A percentile compares a stretch with the other conserved stretches of the same genome.
These are phyloP conservation scores for Ceratina japonica DNA, from an alignment of 1,140 invertebrate genomes.

Conservation along the genomic window DNA sequence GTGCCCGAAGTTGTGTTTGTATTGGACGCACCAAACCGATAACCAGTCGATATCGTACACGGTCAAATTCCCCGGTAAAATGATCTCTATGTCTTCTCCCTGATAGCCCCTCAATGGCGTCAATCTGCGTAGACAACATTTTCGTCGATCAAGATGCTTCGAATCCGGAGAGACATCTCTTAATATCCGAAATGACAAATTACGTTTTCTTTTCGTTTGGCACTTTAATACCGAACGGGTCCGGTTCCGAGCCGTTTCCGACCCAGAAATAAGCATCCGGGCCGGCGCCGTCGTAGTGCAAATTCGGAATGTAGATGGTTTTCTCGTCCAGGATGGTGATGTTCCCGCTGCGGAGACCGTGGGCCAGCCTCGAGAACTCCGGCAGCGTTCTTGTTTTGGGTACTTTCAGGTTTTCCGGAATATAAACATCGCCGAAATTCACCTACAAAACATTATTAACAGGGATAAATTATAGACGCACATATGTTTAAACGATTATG, in stretches of 20 bases:
- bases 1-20: constrained; percentile 93
- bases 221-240: constrained; percentile 91
- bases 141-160: no score
- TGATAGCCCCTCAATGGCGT: constrained; percentile 90
- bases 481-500: no score
- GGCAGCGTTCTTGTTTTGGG: constrained; percentile 88
- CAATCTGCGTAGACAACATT: constrained; percentile 79
- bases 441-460: constrained; percentile 80
- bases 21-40: constrained; percentile 92
- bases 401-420: constrained; percentile 86
- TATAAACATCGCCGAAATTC: constrained; percentile 91
- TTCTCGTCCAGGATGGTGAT: constrained; percentile 94
- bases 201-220: constrained; percentile 87
- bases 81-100: constrained; percentile 94
- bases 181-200: no score
- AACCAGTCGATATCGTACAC: constrained; percentile 96
- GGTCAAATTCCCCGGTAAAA: constrained; percentile 90
- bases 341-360: constrained; percentile 93
- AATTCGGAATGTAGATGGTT: constrained; percentile 95
- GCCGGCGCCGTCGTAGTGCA: constrained; percentile 94
- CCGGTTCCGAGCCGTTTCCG: constrained; percentile 90
- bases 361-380: constrained; percentile 91
- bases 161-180: neutral
- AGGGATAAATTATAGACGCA: no score
- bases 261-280: constrained; percentile 97